Percentiles rank a stretch among this genome's conserved stretches.
Evolutionary conservation across 2,888 invertebrate species (phyloP).

Genomic region (Linnaemya tessellans): DNA sequence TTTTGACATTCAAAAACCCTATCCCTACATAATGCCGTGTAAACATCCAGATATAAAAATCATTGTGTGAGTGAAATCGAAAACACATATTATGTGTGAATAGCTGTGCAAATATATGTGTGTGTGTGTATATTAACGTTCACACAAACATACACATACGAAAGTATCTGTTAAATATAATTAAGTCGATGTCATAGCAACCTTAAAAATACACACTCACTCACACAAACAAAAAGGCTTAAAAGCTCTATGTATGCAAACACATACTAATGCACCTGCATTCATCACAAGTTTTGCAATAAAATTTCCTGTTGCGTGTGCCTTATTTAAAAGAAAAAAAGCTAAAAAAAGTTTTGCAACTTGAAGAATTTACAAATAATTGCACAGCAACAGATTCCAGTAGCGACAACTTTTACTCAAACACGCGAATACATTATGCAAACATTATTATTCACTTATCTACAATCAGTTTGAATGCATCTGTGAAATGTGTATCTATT

Average conservation of each 20-base stretch:
- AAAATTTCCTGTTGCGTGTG: slow-evolving; percentile 14
- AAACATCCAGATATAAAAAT: slow-evolving; percentile 8
- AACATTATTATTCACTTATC: slow-evolving; percentile 25
- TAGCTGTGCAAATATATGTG: background rate
- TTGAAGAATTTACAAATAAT: slow-evolving; percentile 41
- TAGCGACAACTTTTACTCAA: slow-evolving; percentile 5
- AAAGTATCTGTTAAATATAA: slow-evolving; percentile 43
- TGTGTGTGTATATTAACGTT: background rate
- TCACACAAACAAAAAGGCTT: slow-evolving; percentile 2
- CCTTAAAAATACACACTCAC: slow-evolving; percentile 34
- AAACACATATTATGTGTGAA: slow-evolving; percentile 21
- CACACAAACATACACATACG: background rate
- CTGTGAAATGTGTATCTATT: background rate
- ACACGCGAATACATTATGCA: slow-evolving; percentile 7
- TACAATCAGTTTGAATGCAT: background rate
- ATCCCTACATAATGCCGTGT: background rate
- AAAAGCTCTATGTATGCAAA: slow-evolving; percentile 2
- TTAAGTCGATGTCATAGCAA: slow-evolving; percentile 66
- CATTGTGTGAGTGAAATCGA: slow-evolving; percentile 5
- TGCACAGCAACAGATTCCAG: slow-evolving; percentile 29
- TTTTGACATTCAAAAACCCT: slow-evolving; percentile 64
- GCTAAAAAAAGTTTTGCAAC: slow-evolving; percentile 19
- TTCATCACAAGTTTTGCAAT: background rate
- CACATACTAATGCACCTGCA: background rate
- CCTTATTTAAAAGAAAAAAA: background rate